Conservation (phyloP, 1,140 invertebrate genomes). For the Caenorhabditis remanei region DNA sequence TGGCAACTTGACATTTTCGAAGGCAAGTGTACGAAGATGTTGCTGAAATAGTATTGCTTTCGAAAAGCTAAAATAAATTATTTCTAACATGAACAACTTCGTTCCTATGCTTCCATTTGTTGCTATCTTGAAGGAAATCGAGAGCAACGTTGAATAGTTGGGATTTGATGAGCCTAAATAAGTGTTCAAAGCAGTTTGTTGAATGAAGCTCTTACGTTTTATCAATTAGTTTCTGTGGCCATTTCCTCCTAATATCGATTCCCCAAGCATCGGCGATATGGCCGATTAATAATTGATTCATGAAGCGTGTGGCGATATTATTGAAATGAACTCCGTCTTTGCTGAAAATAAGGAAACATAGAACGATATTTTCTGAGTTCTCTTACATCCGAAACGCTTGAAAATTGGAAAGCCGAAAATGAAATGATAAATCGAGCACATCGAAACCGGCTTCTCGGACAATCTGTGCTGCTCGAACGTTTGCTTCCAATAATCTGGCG, state of each 20-base stretch:
- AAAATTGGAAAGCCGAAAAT: slow-evolving; percentile 21
- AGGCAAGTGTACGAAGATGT: no score
- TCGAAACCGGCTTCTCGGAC: slow-evolving; percentile 30
- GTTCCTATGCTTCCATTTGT: background rate
- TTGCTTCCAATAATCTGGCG: background rate
- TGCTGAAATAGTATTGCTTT: no score
- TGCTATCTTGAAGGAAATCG: background rate
- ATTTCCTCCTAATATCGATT: background rate
- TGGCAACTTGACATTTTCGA: no score
- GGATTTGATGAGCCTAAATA: background rate
- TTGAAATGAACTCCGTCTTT: slow-evolving; percentile 47
- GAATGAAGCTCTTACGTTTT: background rate
- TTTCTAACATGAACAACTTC: background rate
- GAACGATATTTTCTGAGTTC: background rate
- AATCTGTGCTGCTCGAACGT: slow-evolving; percentile 5
- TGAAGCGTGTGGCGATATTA: background rate
- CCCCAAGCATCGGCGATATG: background rate
- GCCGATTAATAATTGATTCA: slow-evolving; percentile 15
- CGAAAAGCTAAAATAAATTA: no score
- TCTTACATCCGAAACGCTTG: slow-evolving; percentile 15
- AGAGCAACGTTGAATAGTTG: background rate
- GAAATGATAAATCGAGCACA: slow-evolving; percentile 15
- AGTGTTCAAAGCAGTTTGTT: background rate
- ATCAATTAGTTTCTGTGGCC: background rate
- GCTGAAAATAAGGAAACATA: background rate